Percentiles rank a stretch among this genome's conserved stretches.
phyloP scores from a whole-genome alignment of 1,140 invertebrate genomes.

The Drosophila lini region DNA sequence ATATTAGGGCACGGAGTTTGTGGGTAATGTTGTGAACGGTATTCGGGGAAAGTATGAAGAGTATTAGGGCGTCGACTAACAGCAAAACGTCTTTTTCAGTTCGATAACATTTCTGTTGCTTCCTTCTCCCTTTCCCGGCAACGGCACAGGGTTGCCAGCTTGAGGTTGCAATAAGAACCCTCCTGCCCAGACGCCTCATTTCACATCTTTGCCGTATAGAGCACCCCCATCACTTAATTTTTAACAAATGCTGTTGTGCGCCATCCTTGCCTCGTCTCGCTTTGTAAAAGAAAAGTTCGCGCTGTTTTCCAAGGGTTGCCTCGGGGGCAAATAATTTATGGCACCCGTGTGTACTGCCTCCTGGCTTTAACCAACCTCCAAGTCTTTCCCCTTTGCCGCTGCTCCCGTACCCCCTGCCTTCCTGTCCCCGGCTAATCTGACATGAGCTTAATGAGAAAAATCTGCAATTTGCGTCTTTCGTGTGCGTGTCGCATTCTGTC shows the following conservation, averaged over 20 bases:
- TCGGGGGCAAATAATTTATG: conserved; percentile 68
- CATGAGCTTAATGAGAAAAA: conserved; percentile 77
- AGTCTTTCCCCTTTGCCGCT: conserved; percentile 8
- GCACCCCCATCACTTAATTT: conserved; percentile 79
- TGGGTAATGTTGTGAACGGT: neutral
- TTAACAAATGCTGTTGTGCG: conserved; percentile 67
- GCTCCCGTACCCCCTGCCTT: neutral
- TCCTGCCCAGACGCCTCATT: conserved; percentile 10
- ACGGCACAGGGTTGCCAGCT: conserved; percentile 44
- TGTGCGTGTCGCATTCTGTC: conserved; percentile 50
- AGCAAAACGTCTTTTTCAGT: neutral
- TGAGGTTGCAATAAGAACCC: conserved; percentile 52
- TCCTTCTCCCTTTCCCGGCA: conserved; percentile 20
- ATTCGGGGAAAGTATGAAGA: neutral
- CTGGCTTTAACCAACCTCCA: conserved; percentile 40
- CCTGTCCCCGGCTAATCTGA: conserved; percentile 45
- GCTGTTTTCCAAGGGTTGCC: conserved; percentile 69
- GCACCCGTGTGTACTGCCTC: conserved; percentile 62
- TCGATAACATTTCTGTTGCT: conserved; percentile 43
- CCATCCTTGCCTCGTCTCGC: conserved; percentile 19
- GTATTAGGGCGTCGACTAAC: neutral
- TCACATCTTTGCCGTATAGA: conserved; percentile 36
- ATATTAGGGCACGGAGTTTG: no score
- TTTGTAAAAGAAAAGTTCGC: conserved; percentile 43
- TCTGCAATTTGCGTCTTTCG: conserved; percentile 67